Evolutionary conservation across 2,888 invertebrate genomes (phyloP).

Genomic region (Habroteleia sp.): DNA sequence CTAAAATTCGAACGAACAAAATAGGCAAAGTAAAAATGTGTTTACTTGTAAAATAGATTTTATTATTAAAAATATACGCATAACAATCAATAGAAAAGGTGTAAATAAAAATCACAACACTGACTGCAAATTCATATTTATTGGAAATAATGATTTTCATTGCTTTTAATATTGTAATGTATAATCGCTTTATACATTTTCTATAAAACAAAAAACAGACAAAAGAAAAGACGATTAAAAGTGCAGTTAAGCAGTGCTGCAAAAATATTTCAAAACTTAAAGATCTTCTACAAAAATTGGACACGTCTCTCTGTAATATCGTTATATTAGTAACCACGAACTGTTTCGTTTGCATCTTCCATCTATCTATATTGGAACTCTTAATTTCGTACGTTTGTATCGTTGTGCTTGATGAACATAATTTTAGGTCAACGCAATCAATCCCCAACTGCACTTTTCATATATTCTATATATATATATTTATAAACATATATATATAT

Average conservation of each 20-base stretch:
- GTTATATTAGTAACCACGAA: not conserved
- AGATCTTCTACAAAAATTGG: conserved; percentile 23
- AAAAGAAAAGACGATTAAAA: conserved; percentile 28
- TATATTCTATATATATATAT: no score
- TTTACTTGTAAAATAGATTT: no score
- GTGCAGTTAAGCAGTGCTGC: conserved; percentile 51
- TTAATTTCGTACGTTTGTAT: conserved; percentile 2
- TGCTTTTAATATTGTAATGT: conserved; percentile 30
- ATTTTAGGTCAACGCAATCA: conserved; percentile 3
- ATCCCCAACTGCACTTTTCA: conserved; percentile 43
- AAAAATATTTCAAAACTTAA: conserved; percentile 33
- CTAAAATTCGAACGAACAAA: no score
- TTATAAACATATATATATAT: no score
- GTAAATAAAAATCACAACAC: no score
- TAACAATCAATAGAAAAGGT: no score
- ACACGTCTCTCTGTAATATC: not conserved
- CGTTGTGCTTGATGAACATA: conserved; percentile 13
- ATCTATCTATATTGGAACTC: not conserved
- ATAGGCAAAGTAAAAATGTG: no score
- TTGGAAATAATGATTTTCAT: conserved; percentile 43
- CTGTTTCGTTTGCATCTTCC: no score
- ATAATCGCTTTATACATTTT: conserved; percentile 37
- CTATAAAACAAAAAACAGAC: conserved; percentile 33
- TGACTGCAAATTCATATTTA: conserved; percentile 39
- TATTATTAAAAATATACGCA: no score